A percentile compares a stretch with the other conserved stretches of the same genome.
These are phyloP conservation scores for Nematolebias whitei DNA, from an alignment of 2,113 vertebrate species.

Conservation along the genomic window DNA sequence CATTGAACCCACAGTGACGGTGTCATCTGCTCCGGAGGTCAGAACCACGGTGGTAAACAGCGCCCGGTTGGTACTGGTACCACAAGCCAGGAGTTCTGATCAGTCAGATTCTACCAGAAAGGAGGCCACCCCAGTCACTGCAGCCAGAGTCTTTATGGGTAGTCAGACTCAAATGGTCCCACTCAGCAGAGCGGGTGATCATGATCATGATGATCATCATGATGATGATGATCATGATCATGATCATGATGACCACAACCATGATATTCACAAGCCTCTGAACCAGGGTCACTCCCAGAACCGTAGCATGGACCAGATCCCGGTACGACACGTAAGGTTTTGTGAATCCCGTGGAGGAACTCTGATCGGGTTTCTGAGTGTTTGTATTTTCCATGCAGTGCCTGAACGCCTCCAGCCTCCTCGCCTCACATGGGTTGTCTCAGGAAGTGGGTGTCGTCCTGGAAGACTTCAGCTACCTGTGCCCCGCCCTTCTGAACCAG, in stretches of 20 bases:
- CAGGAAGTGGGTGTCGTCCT: constrained; percentile 78
- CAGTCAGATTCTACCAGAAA: not conserved
- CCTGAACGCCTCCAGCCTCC: constrained; percentile 86
- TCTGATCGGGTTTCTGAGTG: not conserved
- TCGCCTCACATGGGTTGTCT: constrained; percentile 88
- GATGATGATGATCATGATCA: not conserved
- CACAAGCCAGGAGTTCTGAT: not conserved
- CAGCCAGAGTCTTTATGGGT: constrained; percentile 25
- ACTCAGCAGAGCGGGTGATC: not conserved
- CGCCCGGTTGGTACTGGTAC: constrained; percentile 22
- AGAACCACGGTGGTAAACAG: constrained; percentile 36
- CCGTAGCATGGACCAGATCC: constrained; percentile 9
- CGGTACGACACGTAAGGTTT: constrained; percentile 57
- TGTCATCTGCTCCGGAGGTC: constrained; percentile 35
- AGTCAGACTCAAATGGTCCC: not conserved
- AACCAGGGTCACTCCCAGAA: constrained; percentile 10
- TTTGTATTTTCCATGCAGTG: constrained; percentile 76
- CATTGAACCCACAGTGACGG: constrained; percentile 57
- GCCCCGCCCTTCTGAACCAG: constrained; percentile 93
- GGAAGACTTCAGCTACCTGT: constrained; percentile 89
- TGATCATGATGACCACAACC: not conserved
- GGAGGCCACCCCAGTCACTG: not conserved
- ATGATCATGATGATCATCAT: not conserved
- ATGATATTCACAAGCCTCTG: not conserved
- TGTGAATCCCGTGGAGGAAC: no score